These are phyloP conservation scores for Eidolon dupreanum DNA, from an alignment of 2,797 vertebrate genomes.

Conservation along the genomic window DNA sequence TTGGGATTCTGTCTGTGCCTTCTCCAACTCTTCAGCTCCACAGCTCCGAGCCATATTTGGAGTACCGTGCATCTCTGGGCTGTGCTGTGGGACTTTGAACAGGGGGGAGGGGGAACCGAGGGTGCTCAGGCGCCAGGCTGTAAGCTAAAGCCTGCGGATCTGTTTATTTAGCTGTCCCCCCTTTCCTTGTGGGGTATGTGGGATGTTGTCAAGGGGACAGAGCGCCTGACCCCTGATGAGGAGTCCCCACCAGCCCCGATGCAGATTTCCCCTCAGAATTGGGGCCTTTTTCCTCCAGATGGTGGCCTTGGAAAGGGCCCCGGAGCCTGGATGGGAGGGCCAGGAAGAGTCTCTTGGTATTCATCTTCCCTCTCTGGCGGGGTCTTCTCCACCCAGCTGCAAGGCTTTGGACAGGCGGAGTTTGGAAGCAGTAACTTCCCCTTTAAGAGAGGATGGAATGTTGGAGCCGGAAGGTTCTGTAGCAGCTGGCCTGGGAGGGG, in stretches of 20 bases:
- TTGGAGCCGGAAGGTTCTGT: conserved; percentile 74
- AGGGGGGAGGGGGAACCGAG: background rate
- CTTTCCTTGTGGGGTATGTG: background rate
- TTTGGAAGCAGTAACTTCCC: conserved; percentile 60
- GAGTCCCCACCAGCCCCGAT: conserved; percentile 13
- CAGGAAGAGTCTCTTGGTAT: conserved; percentile 16
- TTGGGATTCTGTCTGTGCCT: background rate
- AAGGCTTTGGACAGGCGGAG: conserved; percentile 7
- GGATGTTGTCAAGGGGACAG: conserved; percentile 33
- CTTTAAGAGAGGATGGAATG: conserved; percentile 82
- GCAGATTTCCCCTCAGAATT: background rate
- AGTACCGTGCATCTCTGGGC: conserved; percentile 19
- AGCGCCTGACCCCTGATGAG: background rate
- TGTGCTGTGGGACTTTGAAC: conserved; percentile 45
- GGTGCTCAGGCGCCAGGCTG: background rate
- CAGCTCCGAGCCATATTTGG: conserved; percentile 75
- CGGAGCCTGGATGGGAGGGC: background rate
- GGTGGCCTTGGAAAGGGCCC: conserved; percentile 3
- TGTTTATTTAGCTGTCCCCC: conserved; percentile 10
- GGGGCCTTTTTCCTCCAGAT: conserved; percentile 4
- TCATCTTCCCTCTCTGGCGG: background rate
- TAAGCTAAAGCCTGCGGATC: background rate
- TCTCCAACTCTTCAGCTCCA: conserved; percentile 36
- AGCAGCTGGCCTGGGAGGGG: conserved; percentile 78
- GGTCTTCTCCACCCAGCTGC: conserved; percentile 1